Conservation (phyloP, 2,797 vertebrate species). For the Okamejei kenojei region DNA sequence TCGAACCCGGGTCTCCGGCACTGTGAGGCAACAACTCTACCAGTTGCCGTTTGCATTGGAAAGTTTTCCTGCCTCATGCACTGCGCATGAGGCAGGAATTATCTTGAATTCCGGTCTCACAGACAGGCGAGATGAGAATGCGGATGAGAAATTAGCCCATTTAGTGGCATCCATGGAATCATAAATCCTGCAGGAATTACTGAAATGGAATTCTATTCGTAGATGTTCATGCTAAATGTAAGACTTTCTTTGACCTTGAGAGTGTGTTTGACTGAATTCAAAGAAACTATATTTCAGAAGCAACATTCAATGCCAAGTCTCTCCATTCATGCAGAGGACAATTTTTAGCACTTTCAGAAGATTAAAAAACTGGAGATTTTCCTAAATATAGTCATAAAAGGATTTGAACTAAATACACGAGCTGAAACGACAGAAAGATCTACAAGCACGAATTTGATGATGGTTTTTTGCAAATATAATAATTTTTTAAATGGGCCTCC, state of each 20-base stretch:
- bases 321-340: too few species aligned
- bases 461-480: not conserved
- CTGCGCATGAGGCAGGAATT: not conserved
- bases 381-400: not conserved
- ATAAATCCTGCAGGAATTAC: not conserved
- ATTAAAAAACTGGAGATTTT: not conserved
- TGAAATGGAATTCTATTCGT: not conserved
- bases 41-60: too few species aligned
- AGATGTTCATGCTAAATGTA: too few species aligned
- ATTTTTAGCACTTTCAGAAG: not conserved
- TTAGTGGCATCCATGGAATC: not conserved
- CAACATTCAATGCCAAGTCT: too few species aligned
- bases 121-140: not conserved
- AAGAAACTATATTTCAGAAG: too few species aligned
- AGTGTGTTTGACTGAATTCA: too few species aligned
- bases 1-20: too few species aligned
- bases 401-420: not conserved
- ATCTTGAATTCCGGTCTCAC: not conserved
- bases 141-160: not conserved
- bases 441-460: not conserved
- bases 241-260: too few species aligned
- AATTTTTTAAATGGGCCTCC: not conserved
- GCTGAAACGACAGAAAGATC: not conserved
- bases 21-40: too few species aligned
- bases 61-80: too few species aligned